A percentile compares a stretch with the other conserved stretches of the same genome.
Evolutionary conservation across 2,797 vertebrate species (phyloP).

Genomic region (Holocentrus rufus): DNA sequence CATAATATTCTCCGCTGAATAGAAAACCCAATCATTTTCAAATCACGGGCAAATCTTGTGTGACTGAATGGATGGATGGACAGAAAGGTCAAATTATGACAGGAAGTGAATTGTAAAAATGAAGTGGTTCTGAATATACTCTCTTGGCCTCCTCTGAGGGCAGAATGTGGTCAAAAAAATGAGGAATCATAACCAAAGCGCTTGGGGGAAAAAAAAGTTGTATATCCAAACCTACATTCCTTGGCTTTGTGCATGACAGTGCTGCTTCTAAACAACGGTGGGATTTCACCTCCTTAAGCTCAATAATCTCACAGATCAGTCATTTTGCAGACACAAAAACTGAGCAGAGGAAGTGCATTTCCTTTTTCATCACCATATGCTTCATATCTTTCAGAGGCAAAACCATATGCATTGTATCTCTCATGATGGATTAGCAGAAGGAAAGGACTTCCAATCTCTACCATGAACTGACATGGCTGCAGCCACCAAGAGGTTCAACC

Average conservation of each 20-base stretch:
- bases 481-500: not conserved
- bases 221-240: not conserved
- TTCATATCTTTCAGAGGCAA: not conserved
- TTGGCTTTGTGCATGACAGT: not conserved
- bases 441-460: constrained; percentile 19
- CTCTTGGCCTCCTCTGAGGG: not conserved
- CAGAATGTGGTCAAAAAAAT: not conserved
- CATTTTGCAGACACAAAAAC: not conserved
- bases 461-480: constrained; percentile 6
- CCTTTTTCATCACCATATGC: not conserved
- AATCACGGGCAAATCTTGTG: constrained; percentile 8
- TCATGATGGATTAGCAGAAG: constrained; percentile 22
- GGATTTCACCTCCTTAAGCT: constrained; percentile 18
- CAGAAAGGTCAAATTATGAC: constrained; percentile 5
- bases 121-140: not conserved
- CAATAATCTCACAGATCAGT: constrained; percentile 31
- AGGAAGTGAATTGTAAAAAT: constrained; percentile 3
- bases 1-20: not conserved
- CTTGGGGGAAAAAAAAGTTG: not conserved
- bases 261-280: constrained; percentile 16
- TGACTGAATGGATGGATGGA: not conserved
- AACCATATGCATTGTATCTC: not conserved
- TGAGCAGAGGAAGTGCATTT: not conserved
- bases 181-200: not conserved
- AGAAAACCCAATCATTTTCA: not conserved